These are phyloP conservation scores for Rhynchonycteris naso DNA, from an alignment of 2,797 vertebrate species.

Conservation along the genomic window DNA sequence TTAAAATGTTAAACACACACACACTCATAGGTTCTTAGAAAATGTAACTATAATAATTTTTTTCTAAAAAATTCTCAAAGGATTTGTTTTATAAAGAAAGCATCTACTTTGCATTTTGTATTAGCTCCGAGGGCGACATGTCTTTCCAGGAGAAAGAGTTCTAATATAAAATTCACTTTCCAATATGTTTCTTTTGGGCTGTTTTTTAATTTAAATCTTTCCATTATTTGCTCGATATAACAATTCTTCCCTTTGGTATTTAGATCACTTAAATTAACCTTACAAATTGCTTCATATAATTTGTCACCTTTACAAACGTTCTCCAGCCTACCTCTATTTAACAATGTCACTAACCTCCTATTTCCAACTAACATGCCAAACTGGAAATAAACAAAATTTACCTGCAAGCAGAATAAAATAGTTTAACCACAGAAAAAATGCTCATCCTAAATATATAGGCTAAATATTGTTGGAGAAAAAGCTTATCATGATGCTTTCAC, in stretches of 20 bases:
- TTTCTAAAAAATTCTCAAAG: constrained; percentile 40
- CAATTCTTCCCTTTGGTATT: neutral
- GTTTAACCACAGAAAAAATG: constrained; percentile 30
- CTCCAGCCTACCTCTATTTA: neutral
- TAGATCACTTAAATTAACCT: constrained; percentile 43
- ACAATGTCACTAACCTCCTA: neutral
- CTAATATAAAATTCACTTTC: constrained; percentile 30
- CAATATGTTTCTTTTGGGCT: constrained; percentile 3
- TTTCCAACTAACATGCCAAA: constrained; percentile 3
- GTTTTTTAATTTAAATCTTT: constrained; percentile 59
- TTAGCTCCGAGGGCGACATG: neutral
- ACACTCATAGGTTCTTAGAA: neutral
- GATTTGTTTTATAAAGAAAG: constrained; percentile 45
- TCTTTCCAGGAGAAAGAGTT: constrained; percentile 47
- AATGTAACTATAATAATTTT: neutral
- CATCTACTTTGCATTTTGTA: neutral
- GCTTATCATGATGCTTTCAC: neutral
- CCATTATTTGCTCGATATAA: constrained; percentile 27
- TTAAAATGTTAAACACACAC: neutral
- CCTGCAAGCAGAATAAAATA: neutral
- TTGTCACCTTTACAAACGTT: constrained; percentile 4
- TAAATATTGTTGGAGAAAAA: neutral
- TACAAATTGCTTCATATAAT: constrained; percentile 17
- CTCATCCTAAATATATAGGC: neutral
- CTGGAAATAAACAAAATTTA: constrained; percentile 32